Base-by-base conservation (phyloP, 2,888 invertebrate species). In the Pilophorus perplexus region DNA sequence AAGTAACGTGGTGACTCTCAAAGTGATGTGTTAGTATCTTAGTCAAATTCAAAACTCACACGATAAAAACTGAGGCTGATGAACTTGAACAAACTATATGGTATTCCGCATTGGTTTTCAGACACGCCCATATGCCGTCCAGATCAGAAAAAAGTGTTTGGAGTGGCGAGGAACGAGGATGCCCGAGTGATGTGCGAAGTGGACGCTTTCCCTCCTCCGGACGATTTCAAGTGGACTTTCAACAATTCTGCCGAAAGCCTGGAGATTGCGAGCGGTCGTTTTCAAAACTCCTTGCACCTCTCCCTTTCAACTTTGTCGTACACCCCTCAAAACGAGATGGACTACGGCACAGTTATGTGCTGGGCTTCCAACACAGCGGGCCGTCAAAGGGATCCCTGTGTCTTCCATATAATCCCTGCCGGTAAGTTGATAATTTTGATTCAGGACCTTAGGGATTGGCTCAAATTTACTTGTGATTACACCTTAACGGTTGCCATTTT, bases 1-100 rank as follows among this genome's bases (percentile, higher is more conserved):
- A 74, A 93, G 93, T 72, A 86, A 87, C 74, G 82, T 84, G 48
- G 87, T 93, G 40, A 84, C 86, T 74, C 81, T 94, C 64, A 89
- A 89, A 80, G 88, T 94, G 74, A 91, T 93, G 85, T 93, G 93
- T 93, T 82, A 90, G 93, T 89, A n/a, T n/a, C n/a, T n/a, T n/a
- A n/a, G n/a, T n/a, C n/a, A n/a, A n/a, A n/a, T n/a, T n/a, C n/a
- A n/a, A n/a, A n/a, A n/a, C n/a, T n/a, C n/a, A n/a, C n/a, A n/a
- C n/a, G n/a, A n/a, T n/a, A n/a, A n/a, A n/a, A n/a, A 33, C 33
- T 33, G 6, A 33, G n/a, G 5, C n/a, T n/a, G 6, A 18, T 38
- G 10, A n/a, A n/a, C 20, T 12, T 23, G 33, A 6, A 33, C 6
- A 33, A 33, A 10, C 12, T 33, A 8, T 12, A 33, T 6, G 33